A percentile compares a stretch with the other conserved stretches of the same genome.
Conservation (phyloP, 2,113 vertebrate genomes). For the Sigmodon hispidus region DNA sequence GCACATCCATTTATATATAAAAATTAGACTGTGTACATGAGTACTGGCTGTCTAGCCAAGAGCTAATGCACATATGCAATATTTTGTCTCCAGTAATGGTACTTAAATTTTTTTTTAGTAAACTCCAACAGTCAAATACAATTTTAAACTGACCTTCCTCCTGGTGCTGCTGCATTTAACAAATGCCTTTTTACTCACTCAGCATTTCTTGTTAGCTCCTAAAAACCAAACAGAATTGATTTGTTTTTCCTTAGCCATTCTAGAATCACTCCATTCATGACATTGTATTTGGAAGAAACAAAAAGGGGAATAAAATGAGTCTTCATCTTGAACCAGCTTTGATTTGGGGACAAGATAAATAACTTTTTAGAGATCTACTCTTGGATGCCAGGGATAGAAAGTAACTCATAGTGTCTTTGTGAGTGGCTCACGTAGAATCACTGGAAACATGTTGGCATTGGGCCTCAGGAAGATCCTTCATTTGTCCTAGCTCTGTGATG, state of each 20-base stretch:
- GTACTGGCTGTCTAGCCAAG: constrained; percentile 70
- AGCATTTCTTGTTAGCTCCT: constrained; percentile 75
- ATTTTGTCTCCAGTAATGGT: constrained; percentile 80
- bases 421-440: background rate
- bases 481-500: constrained; percentile 53
- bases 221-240: constrained; percentile 72
- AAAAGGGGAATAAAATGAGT: background rate
- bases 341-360: constrained; percentile 45
- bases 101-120: constrained; percentile 76
- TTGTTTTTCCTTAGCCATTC: constrained; percentile 64
- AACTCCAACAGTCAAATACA: constrained; percentile 75
- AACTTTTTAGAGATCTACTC: background rate
- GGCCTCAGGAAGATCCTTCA: constrained; percentile 47
- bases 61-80: constrained; percentile 76
- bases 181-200: constrained; percentile 64
- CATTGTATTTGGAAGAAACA: constrained; percentile 53
- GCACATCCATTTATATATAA: constrained; percentile 72
- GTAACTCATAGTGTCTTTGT: background rate
- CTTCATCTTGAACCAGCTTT: constrained; percentile 19
- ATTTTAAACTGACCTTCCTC: constrained; percentile 71
- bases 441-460: background rate
- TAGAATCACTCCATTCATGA: constrained; percentile 60
- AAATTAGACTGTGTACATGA: constrained; percentile 62
- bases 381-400: background rate
- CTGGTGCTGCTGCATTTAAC: constrained; percentile 56